phyloP scores from a whole-genome alignment of 2,888 invertebrate genomes.

The Galerucella pusilla region DNA sequence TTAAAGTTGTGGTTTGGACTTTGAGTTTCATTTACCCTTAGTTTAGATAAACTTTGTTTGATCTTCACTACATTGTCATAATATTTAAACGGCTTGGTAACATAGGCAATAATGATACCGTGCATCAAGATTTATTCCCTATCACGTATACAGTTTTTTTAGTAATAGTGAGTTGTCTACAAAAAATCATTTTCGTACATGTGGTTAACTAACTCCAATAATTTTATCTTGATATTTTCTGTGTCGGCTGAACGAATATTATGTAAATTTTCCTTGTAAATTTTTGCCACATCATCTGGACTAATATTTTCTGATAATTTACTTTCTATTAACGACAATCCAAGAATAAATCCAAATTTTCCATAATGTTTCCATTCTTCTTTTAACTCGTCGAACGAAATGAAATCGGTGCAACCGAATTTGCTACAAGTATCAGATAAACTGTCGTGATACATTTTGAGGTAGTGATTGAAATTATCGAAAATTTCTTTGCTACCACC shows the following conservation, averaged over 20 bases:
- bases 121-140: too few species aligned
- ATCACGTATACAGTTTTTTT: too few species aligned
- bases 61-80: too few species aligned
- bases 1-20: too few species aligned
- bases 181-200: neutral
- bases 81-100: too few species aligned
- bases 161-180: neutral
- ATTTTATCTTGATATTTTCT: conserved; percentile 12
- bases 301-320: conserved; percentile 39
- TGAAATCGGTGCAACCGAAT: conserved; percentile 51
- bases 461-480: conserved; percentile 52
- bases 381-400: conserved; percentile 50
- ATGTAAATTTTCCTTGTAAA: neutral
- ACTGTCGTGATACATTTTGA: conserved; percentile 56
- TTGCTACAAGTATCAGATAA: conserved; percentile 47
- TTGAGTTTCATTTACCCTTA: too few species aligned
- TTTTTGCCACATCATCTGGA: neutral
- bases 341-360: conserved; percentile 43
- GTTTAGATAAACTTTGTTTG: too few species aligned
- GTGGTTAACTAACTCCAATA: conserved; percentile 9
- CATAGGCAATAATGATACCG: too few species aligned
- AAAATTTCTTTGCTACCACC: conserved; percentile 53
- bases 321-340: conserved; percentile 40
- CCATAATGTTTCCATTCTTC: conserved; percentile 49
- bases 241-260: neutral